These are phyloP conservation scores for Campopleginae sp. DNA, from an alignment of 2,888 invertebrate species.

Conservation along the genomic window DNA sequence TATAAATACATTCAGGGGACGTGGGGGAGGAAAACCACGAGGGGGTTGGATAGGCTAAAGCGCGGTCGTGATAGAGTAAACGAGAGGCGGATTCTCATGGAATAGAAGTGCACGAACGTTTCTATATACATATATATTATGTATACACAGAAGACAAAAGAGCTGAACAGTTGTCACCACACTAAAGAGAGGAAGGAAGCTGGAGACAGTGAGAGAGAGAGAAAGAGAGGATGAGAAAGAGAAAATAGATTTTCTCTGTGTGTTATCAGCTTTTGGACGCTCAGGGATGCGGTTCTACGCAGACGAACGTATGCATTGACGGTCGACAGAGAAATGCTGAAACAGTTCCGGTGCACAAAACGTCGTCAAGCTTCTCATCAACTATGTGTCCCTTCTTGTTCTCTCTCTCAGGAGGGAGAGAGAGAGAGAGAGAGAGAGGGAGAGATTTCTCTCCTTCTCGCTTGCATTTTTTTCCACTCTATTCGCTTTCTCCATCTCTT, in stretches of 20 bases:
- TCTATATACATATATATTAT: constrained; percentile 10
- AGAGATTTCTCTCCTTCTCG: constrained; percentile 65
- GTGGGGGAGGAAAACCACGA: constrained; percentile 16
- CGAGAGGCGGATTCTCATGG: constrained; percentile 29
- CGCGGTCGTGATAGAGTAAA: constrained; percentile 42
- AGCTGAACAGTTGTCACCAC: constrained; percentile 52
- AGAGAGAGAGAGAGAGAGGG: no score
- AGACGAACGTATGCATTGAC: constrained; percentile 44
- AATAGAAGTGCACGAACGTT: constrained; percentile 13
- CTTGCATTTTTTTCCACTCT: constrained; percentile 48
- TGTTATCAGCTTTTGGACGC: constrained; percentile 46
- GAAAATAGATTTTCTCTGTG: constrained; percentile 31
- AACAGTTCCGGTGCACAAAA: constrained; percentile 52
- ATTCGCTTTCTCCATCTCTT: constrained; percentile 55
- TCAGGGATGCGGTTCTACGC: constrained; percentile 40
- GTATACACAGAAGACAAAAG: constrained; percentile 19
- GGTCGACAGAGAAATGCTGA: constrained; percentile 23
- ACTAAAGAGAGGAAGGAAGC: constrained; percentile 48
- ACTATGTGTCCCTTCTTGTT: constrained; percentile 27
- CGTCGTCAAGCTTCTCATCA: constrained; percentile 64
- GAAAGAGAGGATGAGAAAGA: constrained; percentile 5
- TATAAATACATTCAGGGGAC: constrained; percentile 17
- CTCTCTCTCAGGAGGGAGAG: no score
- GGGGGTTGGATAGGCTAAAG: constrained; percentile 19
- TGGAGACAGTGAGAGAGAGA: constrained; percentile 8